Conservation (phyloP, 2,797 vertebrate genomes). For the Lagocephalus sceleratus region DNA sequence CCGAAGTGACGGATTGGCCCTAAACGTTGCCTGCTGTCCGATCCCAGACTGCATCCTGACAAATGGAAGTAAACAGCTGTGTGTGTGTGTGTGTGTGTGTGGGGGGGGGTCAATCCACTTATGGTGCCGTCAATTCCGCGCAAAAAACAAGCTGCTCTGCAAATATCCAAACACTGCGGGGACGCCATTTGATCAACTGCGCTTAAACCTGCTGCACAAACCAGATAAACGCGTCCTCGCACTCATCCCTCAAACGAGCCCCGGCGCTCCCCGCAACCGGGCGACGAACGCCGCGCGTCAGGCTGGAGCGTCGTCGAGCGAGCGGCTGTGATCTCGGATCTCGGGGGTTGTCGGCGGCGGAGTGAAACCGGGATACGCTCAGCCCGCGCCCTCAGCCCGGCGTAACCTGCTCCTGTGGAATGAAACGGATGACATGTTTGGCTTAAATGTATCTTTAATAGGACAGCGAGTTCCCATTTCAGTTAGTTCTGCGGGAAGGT, state of each 20-base stretch:
- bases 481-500: conserved; percentile 56
- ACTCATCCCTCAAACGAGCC: conserved; percentile 31
- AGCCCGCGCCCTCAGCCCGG: conserved; percentile 29
- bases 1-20: conserved; percentile 53
- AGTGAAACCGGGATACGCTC: conserved; percentile 17
- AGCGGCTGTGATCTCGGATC: conserved; percentile 66
- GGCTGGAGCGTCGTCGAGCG: conserved; percentile 60
- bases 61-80: conserved; percentile 67
- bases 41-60: conserved; percentile 52
- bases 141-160: conserved; percentile 55
- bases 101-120: conserved; percentile 65
- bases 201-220: conserved; percentile 45
- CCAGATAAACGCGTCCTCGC: conserved; percentile 21
- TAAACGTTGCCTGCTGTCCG: conserved; percentile 53
- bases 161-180: conserved; percentile 53
- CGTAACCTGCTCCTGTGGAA: conserved; percentile 42
- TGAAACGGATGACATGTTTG: conserved; percentile 66
- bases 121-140: conserved; percentile 55
- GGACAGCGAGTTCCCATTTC: conserved; percentile 61
- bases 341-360: conserved; percentile 46
- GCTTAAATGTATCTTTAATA: conserved; percentile 68
- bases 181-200: conserved; percentile 58
- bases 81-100: conserved; percentile 30
- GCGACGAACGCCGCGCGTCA: conserved; percentile 62
- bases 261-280: conserved; percentile 51